Evolutionary conservation across 2,888 invertebrate species (phyloP).

Genomic region (Caradrina clavipalpis): DNA sequence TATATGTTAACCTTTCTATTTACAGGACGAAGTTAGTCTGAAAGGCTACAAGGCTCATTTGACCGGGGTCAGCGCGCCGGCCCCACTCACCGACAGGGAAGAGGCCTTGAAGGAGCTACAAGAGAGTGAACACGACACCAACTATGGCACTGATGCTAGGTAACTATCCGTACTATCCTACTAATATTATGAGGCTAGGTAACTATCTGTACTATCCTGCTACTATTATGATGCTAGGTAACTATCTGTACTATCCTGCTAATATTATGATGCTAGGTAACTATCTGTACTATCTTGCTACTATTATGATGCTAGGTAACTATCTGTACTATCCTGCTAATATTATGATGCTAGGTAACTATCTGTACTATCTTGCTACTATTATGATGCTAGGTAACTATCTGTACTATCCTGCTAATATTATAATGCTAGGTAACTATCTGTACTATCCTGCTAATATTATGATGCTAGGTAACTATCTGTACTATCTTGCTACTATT

Average conservation of each 20-base stretch:
- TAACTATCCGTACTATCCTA: constrained; percentile 55
- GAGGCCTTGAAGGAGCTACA: constrained; percentile 96
- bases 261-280: constrained; percentile 93
- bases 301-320: constrained; percentile 92
- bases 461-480: constrained; percentile 91
- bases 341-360: constrained; percentile 92
- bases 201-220: constrained; percentile 30
- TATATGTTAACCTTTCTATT: constrained; percentile 24
- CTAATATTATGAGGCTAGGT: constrained; percentile 90
- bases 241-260: constrained; percentile 6
- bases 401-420: not conserved
- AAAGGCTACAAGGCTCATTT: constrained; percentile 96
- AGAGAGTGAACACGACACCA: constrained; percentile 93
- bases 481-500: too few species aligned
- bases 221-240: constrained; percentile 93
- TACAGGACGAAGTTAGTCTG: constrained; percentile 94
- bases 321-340: constrained; percentile 8
- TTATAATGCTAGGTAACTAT: constrained; percentile 91
- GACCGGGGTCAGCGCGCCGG: constrained; percentile 95
- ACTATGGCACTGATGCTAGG: constrained; percentile 95
- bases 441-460: not conserved
- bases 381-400: constrained; percentile 92
- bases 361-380: constrained; percentile 1
- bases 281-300: constrained; percentile 6
- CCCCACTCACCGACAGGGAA: constrained; percentile 97